Evolutionary conservation across 2,888 invertebrate genomes (phyloP).

Genomic region (Oscheius onirici): DNA sequence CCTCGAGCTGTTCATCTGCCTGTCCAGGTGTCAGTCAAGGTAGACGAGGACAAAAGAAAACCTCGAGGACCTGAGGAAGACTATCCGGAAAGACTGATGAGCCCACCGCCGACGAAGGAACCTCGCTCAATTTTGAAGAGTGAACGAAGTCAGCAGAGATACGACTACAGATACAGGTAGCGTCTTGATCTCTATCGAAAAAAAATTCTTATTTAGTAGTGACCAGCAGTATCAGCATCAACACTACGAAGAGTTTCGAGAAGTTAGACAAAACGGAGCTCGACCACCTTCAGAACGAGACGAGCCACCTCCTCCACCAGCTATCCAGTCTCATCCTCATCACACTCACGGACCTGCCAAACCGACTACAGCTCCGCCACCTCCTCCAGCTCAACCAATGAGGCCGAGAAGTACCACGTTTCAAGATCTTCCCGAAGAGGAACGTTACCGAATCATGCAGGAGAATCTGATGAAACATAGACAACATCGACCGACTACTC

Average conservation of each 20-base stretch:
- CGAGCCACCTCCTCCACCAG: constrained; percentile 30
- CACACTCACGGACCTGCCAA: not conserved
- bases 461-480: constrained; percentile 66
- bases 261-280: constrained; percentile 9
- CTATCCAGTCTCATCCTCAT: not conserved
- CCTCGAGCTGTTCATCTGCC: constrained; percentile 31
- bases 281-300: not conserved
- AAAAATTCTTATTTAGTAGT: no score
- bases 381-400: constrained; percentile 45
- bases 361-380: constrained; percentile 19
- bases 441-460: constrained; percentile 62
- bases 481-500: constrained; percentile 41
- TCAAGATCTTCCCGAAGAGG: constrained; percentile 59
- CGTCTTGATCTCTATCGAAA: no score
- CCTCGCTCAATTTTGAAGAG: constrained; percentile 53
- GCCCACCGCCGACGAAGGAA: constrained; percentile 56
- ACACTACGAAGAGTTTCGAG: constrained; percentile 34
- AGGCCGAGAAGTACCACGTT: constrained; percentile 43
- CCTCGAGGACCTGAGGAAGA: constrained; percentile 47
- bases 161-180: constrained; percentile 25
- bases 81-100: constrained; percentile 65
- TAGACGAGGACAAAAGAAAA: constrained; percentile 16
- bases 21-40: constrained; percentile 7
- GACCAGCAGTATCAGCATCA: constrained; percentile 17
- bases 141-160: constrained; percentile 25